These are phyloP conservation scores for Toxostoma redivivum DNA, from an alignment of 2,113 vertebrate genomes.

Conservation along the genomic window DNA sequence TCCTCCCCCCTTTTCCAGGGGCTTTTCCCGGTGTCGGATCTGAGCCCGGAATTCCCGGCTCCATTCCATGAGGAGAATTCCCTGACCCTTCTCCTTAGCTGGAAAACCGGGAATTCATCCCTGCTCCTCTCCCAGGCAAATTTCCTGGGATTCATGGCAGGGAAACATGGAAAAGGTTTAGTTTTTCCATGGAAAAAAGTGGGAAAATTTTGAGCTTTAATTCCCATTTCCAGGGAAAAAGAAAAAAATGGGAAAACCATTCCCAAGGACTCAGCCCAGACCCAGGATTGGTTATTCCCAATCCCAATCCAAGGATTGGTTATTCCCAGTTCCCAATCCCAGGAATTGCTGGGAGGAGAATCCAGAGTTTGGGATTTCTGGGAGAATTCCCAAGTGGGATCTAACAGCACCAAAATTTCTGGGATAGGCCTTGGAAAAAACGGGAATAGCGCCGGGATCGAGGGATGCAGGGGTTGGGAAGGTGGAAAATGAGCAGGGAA, in stretches of 20 bases:
- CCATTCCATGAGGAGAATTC: background rate
- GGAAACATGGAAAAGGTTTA: background rate
- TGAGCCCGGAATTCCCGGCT: background rate
- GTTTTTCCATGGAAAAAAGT: background rate
- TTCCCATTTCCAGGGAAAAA: background rate
- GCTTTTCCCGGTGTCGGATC: background rate
- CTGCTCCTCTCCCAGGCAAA: background rate
- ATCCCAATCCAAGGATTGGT: background rate
- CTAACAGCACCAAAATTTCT: background rate
- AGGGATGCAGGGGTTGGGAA: background rate
- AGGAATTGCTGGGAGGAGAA: background rate
- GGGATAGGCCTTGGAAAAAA: background rate
- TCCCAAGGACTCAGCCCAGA: background rate
- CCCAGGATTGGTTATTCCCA: background rate
- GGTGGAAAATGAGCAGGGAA: background rate
- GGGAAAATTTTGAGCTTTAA: background rate
- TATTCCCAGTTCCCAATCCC: background rate
- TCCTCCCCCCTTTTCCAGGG: background rate
- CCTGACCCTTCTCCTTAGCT: background rate
- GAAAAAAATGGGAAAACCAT: background rate
- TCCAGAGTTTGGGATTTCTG: background rate
- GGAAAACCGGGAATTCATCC: background rate
- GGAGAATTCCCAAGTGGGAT: background rate
- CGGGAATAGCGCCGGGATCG: fast-evolving
- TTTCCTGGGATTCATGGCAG: background rate